phyloP scores from a whole-genome alignment of 2,888 invertebrate genomes.

The Pardosa pseudoannulata region DNA sequence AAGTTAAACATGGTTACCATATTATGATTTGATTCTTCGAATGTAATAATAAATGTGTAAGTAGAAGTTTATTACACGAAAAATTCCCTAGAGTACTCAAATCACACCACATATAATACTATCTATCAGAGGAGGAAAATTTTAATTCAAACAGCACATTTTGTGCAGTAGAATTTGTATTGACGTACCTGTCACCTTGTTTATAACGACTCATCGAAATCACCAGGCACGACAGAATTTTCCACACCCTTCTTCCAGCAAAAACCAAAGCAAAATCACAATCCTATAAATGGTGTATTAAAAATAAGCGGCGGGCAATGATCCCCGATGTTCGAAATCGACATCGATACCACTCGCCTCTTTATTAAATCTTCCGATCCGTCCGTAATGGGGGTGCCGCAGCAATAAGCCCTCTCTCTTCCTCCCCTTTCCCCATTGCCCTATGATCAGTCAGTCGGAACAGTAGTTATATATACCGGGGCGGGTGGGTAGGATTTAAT shows the following conservation, averaged over 20 bases:
- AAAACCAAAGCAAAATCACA: conserved; percentile 37
- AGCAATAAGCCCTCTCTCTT: conserved; percentile 32
- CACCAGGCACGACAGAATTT: background rate
- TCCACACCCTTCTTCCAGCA: background rate
- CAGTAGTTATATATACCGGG: conserved; percentile 61
- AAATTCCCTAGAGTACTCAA: too few species aligned
- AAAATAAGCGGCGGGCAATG: conserved; percentile 65
- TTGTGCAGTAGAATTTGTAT: too few species aligned
- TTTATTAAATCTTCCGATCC: conserved; percentile 69
- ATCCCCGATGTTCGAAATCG: conserved; percentile 67
- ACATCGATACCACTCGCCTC: conserved; percentile 65
- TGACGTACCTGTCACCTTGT: too few species aligned
- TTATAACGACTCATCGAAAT: too few species aligned
- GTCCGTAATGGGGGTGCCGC: conserved; percentile 51
- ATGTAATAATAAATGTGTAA: too few species aligned
- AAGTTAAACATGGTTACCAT: too few species aligned
- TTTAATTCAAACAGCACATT: too few species aligned
- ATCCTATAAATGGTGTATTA: conserved; percentile 58
- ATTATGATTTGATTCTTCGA: too few species aligned
- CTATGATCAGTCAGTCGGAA: conserved; percentile 62
- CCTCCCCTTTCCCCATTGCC: background rate
- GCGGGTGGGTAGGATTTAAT: conserved; percentile 48
- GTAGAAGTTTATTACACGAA: too few species aligned
- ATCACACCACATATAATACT: too few species aligned
- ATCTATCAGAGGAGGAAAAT: too few species aligned